Conservation (phyloP, 2,888 invertebrate genomes). For the Trichopria drosophilae region DNA sequence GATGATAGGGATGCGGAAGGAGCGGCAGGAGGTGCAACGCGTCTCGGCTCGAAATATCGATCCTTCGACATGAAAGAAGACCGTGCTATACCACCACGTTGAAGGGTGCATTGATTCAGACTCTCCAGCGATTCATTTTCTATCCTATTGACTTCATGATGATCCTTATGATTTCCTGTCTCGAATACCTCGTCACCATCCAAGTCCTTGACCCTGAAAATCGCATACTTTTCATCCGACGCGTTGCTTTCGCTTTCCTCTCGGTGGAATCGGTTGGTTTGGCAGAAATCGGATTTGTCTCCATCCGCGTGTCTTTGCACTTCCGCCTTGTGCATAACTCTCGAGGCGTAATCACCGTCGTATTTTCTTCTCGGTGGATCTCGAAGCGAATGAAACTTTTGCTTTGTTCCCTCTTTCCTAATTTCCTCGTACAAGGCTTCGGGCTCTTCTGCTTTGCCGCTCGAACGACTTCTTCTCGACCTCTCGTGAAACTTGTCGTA, state of each 20-base stretch:
- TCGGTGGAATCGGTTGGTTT: slow-evolving; percentile 13
- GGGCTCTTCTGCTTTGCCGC: too few species aligned
- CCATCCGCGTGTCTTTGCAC: slow-evolving; percentile 20
- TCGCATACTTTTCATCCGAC: slow-evolving; percentile 28
- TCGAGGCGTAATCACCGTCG: slow-evolving; percentile 38
- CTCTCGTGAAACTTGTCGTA: slow-evolving; percentile 51
- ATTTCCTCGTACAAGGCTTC: slow-evolving; percentile 1
- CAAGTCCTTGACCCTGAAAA: slow-evolving; percentile 26
- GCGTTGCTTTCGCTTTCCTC: slow-evolving; percentile 17
- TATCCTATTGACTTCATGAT: too few species aligned
- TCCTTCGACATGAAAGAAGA: too few species aligned
- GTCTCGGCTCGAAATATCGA: too few species aligned
- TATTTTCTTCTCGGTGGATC: slow-evolving; percentile 15
- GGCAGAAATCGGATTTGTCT: slow-evolving; percentile 39
- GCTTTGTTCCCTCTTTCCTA: too few species aligned
- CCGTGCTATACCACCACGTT: too few species aligned
- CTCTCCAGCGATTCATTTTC: too few species aligned
- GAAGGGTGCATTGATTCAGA: too few species aligned
- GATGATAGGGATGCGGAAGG: background rate
- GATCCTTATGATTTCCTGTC: too few species aligned
- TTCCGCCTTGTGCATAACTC: slow-evolving; percentile 36
- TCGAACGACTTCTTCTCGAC: slow-evolving; percentile 40
- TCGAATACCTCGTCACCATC: too few species aligned
- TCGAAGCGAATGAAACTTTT: slow-evolving; percentile 5
- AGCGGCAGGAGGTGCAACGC: background rate